A percentile compares a stretch with the other conserved stretches of the same genome.
Conservation (phyloP, 2,113 vertebrate species). For the Ctenodactylus gundi region DNA sequence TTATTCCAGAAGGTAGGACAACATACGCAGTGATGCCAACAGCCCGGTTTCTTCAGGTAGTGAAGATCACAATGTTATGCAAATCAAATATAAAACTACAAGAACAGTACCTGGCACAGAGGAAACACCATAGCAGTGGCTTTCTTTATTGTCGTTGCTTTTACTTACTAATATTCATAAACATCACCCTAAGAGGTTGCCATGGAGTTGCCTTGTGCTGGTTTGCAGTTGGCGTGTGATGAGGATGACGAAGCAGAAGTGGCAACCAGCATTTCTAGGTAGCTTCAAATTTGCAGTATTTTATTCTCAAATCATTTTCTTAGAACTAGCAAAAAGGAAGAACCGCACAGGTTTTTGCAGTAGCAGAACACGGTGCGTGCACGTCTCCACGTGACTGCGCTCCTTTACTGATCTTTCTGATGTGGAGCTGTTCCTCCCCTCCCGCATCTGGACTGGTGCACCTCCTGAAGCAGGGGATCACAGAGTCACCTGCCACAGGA, state of each 20-base stretch:
- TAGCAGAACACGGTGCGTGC: accelerated
- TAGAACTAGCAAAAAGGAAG: slow-evolving; percentile 29
- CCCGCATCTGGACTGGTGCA: neutral
- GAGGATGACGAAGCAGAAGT: neutral
- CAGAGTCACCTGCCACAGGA: neutral
- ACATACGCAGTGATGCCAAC: neutral
- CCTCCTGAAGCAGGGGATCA: neutral
- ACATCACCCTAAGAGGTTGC: neutral
- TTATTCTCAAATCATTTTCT: slow-evolving; percentile 53
- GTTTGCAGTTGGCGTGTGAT: neutral
- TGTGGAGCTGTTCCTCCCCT: neutral
- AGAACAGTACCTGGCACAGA: neutral
- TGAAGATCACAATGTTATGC: neutral
- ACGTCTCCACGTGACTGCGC: neutral
- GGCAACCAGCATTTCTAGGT: neutral
- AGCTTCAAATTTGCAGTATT: neutral
- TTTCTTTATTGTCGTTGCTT: neutral
- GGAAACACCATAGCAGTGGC: neutral
- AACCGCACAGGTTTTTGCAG: neutral
- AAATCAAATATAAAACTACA: neutral
- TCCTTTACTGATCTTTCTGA: neutral
- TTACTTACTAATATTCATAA: neutral
- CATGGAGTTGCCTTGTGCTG: neutral
- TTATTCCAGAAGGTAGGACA: neutral
- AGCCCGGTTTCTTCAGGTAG: too few relatives aligned